A percentile compares a stretch with the other conserved stretches of the same genome.
These are phyloP conservation scores for Kobus ellipsiprymnus DNA, from an alignment of 2,113 vertebrate genomes.

Conservation along the genomic window DNA sequence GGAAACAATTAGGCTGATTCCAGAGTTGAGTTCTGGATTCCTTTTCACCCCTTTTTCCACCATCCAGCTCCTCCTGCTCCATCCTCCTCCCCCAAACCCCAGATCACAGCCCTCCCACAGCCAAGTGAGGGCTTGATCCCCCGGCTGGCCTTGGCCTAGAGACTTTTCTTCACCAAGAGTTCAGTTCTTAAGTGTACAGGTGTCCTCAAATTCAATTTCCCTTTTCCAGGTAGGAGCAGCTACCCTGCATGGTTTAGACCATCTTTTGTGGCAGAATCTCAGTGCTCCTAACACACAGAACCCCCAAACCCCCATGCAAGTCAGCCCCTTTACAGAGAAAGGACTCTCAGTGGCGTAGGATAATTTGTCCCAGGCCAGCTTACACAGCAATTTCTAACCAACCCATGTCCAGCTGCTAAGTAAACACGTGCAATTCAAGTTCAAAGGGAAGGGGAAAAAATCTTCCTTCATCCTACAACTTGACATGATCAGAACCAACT, in stretches of 20 bases:
- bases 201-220: background rate
- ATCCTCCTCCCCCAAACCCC: background rate
- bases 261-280: background rate
- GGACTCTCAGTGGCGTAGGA: background rate
- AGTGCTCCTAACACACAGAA: background rate
- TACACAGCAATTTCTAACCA: background rate
- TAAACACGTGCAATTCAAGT: background rate
- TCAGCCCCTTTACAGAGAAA: background rate
- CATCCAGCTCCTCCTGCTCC: background rate
- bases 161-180: background rate
- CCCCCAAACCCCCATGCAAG: too few species aligned
- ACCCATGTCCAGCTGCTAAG: background rate
- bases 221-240: background rate
- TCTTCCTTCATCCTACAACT: background rate
- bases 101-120: background rate
- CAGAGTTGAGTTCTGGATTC: background rate
- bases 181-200: background rate
- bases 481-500: background rate
- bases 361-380: background rate
- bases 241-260: background rate
- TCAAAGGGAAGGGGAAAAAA: background rate
- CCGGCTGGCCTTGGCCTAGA: accelerated
- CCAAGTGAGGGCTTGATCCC: background rate
- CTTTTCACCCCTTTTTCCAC: background rate
- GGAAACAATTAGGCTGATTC: conserved; percentile 49